Evolutionary conservation across 2,888 invertebrate genomes (phyloP), one percentile per base, ranked within the genome.

Genomic region (Galeruca laticollis): DNA sequence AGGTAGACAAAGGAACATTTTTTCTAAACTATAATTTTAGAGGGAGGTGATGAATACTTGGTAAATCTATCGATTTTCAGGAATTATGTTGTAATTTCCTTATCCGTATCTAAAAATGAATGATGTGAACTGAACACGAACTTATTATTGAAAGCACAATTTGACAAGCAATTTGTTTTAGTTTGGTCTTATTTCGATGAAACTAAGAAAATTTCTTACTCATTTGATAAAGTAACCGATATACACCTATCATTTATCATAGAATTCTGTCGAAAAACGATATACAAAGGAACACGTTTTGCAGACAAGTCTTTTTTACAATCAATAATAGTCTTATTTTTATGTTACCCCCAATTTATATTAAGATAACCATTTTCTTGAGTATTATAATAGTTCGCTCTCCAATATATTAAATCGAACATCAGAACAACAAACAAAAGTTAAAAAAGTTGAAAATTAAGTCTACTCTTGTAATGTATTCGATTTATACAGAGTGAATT

Each of bases 71-170:
- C 71, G 71, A 68, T 82, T 79, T 81, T 79, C 77, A 69, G 65
- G 78, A 82, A 80, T 82, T 80, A 82, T 81, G 82, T 81, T 78
- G 83, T 84, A 85, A 85, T 85, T 85, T 85, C 84, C 84, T 84
- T 82, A 83, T 82, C 80, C 82, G 81, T 80, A 81, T 80, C 81
- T 79, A 81, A 83, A 82, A 82, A 82, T 85, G 85, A 86, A 80
- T 85, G 83, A 86, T 85, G 83, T 78, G 80, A 80, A 79, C 82
- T 81, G 82, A 73, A 83, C 85, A 86, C 85, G 85, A 85, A 84
- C 84, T 83, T 84, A 85, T 85, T 85, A 85, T 84, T 84, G 82
- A 82, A 83, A 82, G 83, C 81, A 81, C 82, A 78, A 82, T 82
- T 83, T 83, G 83, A 83, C 84, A 83, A 84, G 83, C 83, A 81